Evolutionary conservation across 2,888 invertebrate species (phyloP).

Genomic region (Maniola hyperantus): DNA sequence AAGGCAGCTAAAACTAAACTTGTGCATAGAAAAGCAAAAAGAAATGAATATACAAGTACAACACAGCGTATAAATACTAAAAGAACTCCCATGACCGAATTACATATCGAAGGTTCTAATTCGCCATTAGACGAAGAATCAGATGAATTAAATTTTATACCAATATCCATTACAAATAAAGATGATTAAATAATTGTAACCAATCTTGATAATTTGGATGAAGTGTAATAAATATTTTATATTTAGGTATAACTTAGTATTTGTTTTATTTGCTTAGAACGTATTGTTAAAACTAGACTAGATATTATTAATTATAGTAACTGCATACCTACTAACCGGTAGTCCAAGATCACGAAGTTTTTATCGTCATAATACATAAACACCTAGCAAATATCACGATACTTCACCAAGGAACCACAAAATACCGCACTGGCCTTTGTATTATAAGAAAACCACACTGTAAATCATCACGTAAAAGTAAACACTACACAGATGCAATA

Average conservation of each 20-base stretch:
- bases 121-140: conserved; percentile 41
- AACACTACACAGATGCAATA: conserved; percentile 34
- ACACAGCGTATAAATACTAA: conserved; percentile 34
- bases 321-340: conserved; percentile 32
- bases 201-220: background rate
- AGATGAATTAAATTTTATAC: conserved; percentile 55
- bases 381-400: conserved; percentile 32
- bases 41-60: conserved; percentile 27
- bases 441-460: conserved; percentile 39
- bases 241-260: no score
- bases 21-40: conserved; percentile 25
- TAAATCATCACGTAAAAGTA: conserved; percentile 23
- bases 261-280: no score
- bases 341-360: conserved; percentile 30
- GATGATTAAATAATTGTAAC: conserved; percentile 36
- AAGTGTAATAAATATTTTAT: conserved; percentile 3
- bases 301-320: conserved; percentile 14
- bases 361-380: conserved; percentile 24
- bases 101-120: conserved; percentile 36
- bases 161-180: conserved; percentile 56
- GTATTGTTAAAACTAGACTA: background rate
- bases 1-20: conserved; percentile 11
- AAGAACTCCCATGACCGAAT: conserved; percentile 40
- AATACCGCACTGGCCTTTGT: conserved; percentile 48
- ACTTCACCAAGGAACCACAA: conserved; percentile 35